Base-by-base conservation (phyloP, 2,888 invertebrate genomes). In the Nomada ferruginata region DNA sequence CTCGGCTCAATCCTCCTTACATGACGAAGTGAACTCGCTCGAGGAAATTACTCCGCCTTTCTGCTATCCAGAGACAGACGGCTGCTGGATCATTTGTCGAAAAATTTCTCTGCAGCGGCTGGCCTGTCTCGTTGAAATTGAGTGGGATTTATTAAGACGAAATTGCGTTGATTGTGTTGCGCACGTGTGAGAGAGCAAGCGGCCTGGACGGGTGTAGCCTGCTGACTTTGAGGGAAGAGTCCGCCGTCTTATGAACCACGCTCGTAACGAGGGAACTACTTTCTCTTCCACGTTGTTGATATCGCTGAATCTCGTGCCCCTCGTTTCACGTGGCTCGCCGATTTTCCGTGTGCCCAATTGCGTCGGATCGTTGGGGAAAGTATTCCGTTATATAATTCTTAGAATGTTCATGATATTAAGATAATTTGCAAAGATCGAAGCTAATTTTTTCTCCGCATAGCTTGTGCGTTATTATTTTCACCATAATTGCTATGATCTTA, bases 11-110 rank as follows among this genome's bases (percentile, higher is more conserved):
- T 77, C 78, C 84, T 80, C 85, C 85, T 85, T 80, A 85, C 87
- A 88, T 85, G 89, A 87, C 82, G 84, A 82, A 87, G 83, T 85
- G 74, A 84, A 85, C 85, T 83, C 76, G 47, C 75, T 71, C 69
- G 82, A 85, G 85, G 79, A 84, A 89, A 90, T 89, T 90, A 89
- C 86, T 85, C 79, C 84, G 86, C 81, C 85, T 79, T 84, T 82
- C 87, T 73, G 81, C 82, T 86, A 77, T 65, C 78, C 83, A 71
- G 69, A 80, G 79, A 79, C 68, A 68, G 79, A 72, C 83, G 73
- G 74, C 68, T 68, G 11, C 76, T 69, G 83, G 86, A 86, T 89
- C 89, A 90, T 85, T 89, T 84, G 88, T 85, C 84, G 83, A 87
- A 90, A 90, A 90, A 85, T 85, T 85, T 57, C 73, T 36, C 18